Evolutionary conservation across 2,113 vertebrate genomes (phyloP).

Genomic region (Bagarius yarrelli): DNA sequence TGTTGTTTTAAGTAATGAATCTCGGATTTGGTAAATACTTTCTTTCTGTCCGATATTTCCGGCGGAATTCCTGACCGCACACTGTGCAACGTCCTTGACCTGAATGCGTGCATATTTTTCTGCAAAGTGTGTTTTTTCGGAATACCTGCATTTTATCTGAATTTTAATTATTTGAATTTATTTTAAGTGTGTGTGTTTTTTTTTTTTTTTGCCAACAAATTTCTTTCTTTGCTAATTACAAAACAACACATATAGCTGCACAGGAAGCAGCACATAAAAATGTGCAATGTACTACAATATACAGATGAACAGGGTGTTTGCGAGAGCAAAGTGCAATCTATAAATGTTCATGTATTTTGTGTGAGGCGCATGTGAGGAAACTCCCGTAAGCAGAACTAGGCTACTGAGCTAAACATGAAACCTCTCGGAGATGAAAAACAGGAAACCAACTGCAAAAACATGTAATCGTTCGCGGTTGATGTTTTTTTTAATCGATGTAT

Average conservation of each 20-base stretch:
- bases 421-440: conserved; percentile 45
- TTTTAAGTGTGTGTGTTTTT: no score
- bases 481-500: conserved; percentile 34
- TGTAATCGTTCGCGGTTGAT: conserved; percentile 1
- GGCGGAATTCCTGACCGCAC: neutral
- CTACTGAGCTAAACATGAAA: conserved; percentile 49
- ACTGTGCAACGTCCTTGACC: neutral
- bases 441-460: conserved; percentile 46
- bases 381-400: conserved; percentile 48
- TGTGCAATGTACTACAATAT: neutral
- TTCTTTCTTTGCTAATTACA: neutral
- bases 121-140: neutral
- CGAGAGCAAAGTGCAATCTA: neutral
- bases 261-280: no score
- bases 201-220: neutral
- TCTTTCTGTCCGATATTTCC: neutral
- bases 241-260: neutral
- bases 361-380: conserved; percentile 45
- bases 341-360: conserved; percentile 18
- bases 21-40: neutral
- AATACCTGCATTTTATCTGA: no score
- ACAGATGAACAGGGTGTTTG: neutral
- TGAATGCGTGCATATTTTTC: neutral
- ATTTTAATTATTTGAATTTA: no score
- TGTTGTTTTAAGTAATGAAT: no score